Percentiles rank a stretch among this genome's conserved stretches.
These are phyloP conservation scores for Delichon dasypus DNA, from an alignment of 2,797 vertebrate genomes.

Conservation along the genomic window DNA sequence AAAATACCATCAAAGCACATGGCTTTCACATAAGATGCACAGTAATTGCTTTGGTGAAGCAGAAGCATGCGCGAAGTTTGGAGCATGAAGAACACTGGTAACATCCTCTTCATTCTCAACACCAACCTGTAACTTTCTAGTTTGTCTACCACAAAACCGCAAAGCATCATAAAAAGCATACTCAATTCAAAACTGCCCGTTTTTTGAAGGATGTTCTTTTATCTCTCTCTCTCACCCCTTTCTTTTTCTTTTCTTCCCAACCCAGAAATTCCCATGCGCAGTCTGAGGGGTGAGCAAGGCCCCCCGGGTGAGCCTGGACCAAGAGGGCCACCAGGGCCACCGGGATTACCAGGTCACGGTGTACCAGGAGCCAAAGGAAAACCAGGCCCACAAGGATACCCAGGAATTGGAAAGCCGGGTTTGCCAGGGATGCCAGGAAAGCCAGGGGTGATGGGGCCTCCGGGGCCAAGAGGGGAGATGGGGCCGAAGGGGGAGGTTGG, in stretches of 20 bases:
- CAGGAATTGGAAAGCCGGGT: slow-evolving; percentile 92
- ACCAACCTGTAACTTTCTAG: not conserved
- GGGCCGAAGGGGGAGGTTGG: slow-evolving; percentile 86
- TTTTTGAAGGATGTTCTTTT: not conserved
- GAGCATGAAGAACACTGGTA: not conserved
- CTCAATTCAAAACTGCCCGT: not conserved
- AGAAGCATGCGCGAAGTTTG: not conserved
- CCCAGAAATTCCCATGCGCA: slow-evolving; percentile 76
- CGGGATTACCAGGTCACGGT: slow-evolving; percentile 88
- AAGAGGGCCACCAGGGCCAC: slow-evolving; percentile 87
- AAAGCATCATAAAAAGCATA: not conserved
- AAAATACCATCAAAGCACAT: not conserved
- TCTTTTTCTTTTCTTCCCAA: not conserved
- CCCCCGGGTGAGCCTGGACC: slow-evolving; percentile 83
- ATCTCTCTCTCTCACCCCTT: not conserved
- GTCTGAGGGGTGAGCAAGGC: slow-evolving; percentile 88
- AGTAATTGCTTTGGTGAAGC: not conserved
- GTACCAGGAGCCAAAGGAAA: slow-evolving; percentile 89
- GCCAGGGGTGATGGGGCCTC: slow-evolving; percentile 87
- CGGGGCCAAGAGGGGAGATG: slow-evolving; percentile 87
- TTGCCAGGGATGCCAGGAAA: slow-evolving; percentile 95
- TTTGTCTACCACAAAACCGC: not conserved
- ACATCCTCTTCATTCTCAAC: not conserved
- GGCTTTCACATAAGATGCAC: not conserved
- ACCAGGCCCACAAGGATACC: slow-evolving; percentile 88